A percentile compares a stretch with the other conserved stretches of the same genome.
These are phyloP conservation scores for Lanius ludovicianus DNA, from an alignment of 2,113 vertebrate genomes.

Conservation along the genomic window DNA sequence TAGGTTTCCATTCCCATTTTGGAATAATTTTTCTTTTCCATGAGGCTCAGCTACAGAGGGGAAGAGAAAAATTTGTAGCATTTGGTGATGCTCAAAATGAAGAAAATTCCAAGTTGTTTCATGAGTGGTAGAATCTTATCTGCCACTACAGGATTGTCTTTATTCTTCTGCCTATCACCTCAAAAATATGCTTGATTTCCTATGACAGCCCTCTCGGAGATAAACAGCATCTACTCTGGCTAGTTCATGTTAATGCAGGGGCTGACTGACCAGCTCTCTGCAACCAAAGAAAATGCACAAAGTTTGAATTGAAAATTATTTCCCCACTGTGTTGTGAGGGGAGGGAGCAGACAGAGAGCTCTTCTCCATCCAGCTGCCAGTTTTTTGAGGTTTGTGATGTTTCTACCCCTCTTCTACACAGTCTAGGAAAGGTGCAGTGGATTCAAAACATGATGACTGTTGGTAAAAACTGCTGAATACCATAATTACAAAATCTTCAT, in stretches of 20 bases:
- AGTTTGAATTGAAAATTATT: neutral
- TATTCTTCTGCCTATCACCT: neutral
- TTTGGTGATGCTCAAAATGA: neutral
- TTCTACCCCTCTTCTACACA: neutral
- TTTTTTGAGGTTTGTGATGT: neutral
- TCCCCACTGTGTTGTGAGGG: neutral
- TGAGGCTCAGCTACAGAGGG: neutral
- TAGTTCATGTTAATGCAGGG: neutral
- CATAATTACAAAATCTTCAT: neutral
- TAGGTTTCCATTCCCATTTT: neutral
- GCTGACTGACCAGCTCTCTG: neutral
- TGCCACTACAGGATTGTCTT: neutral
- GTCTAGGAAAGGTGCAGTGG: neutral
- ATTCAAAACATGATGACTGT: neutral
- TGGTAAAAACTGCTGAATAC: neutral
- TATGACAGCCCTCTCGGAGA: neutral
- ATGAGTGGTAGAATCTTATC: neutral
- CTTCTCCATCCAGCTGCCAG: neutral
- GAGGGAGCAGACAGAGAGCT: neutral
- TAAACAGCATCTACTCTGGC: neutral
- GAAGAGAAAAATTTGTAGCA: neutral
- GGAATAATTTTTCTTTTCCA: neutral
- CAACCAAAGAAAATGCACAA: neutral
- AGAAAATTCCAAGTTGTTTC: neutral
- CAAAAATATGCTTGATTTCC: neutral